These are phyloP conservation scores for Toxotes jaculatrix DNA, from an alignment of 2,113 vertebrate species.

Conservation along the genomic window DNA sequence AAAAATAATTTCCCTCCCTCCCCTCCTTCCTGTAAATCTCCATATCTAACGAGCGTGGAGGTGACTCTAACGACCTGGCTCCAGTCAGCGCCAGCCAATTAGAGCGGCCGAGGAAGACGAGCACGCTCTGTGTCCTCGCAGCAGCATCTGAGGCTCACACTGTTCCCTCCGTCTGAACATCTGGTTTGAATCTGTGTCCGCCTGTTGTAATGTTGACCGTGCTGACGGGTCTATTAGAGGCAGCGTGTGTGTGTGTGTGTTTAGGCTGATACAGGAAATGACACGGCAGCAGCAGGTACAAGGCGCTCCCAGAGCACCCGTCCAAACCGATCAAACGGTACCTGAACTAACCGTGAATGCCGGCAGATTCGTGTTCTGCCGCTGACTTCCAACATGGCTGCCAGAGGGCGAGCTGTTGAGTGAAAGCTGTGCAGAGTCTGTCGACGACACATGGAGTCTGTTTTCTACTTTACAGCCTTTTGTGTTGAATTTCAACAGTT, in stretches of 20 bases:
- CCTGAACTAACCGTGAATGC: slow-evolving; percentile 22
- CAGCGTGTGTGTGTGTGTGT: slow-evolving; percentile 12
- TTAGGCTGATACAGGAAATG: slow-evolving; percentile 49
- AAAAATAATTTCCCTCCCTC: neutral
- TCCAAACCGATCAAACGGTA: slow-evolving; percentile 56
- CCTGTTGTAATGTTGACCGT: slow-evolving; percentile 36
- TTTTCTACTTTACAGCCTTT: too few species aligned
- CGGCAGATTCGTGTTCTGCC: neutral
- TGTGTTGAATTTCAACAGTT: too few species aligned
- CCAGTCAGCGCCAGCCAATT: slow-evolving; percentile 47
- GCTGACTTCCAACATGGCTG: slow-evolving; percentile 39
- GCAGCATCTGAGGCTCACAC: neutral
- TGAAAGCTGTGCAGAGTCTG: neutral
- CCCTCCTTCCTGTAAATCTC: slow-evolving; percentile 36
- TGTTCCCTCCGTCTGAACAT: slow-evolving; percentile 48
- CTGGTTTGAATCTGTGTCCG: slow-evolving; percentile 41
- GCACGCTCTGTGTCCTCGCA: slow-evolving; percentile 12
- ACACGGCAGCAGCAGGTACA: slow-evolving; percentile 69
- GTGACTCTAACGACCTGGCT: slow-evolving; percentile 56
- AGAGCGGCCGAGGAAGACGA: slow-evolving; percentile 32
- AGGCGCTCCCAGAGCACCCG: slow-evolving; percentile 30
- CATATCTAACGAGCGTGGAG: slow-evolving; percentile 70
- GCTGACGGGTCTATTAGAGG: slow-evolving; percentile 58
- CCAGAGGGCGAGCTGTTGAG: slow-evolving; percentile 36
- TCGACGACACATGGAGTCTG: neutral